Base-by-base conservation (phyloP, 37 sponge, comb jelly and placozoan genomes). In the Eunapius fragilis region DNA sequence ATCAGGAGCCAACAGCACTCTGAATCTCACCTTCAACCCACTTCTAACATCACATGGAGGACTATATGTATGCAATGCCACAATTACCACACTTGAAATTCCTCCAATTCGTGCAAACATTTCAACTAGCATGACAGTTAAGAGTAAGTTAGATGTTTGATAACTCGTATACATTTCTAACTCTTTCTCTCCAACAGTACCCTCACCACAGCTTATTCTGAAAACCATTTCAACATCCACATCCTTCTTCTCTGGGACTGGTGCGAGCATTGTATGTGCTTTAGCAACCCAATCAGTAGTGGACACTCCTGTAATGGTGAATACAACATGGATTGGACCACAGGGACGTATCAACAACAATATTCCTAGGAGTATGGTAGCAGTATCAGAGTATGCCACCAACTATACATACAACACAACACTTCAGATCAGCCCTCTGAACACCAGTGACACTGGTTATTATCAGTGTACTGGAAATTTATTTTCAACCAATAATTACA, bases 21-120 rank as follows among this genome's bases (percentile, higher is more conserved):
- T 28, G 10, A 38, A 24, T 11, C 72, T 86, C 32, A 73, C 27
- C 25, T 87, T 87, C 76, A 50, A 23, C 32, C 69, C 81, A 30
- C 82, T 87, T 0, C 68, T 37, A 12, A 76, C 87, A 47, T 81
- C 87, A 23, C 82, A 87, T 74, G 87, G 76, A 76, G 87, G 76
- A 28, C 69, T 38, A 70, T 87, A 87, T 76, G 75, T 14, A 68
- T 87, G 87, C 34, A 38, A 26, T 35, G 87, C 80, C 48, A 75
- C 22, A 24, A 67, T 87, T 23, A n/a, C 33, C 14, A 25, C 81
- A 22, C 75, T 76, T 11, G 0, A 14, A 3, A 3, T 75, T 13
- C 12, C 31, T 48, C 12, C 75, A 7, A 36, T 0, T 6, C 10
- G 30, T 3, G 58, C 30, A 49, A 34, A n/a, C 27, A 49, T 24